These are phyloP conservation scores for Channa striata DNA, from an alignment of 2,797 vertebrate species.

Conservation along the genomic window DNA sequence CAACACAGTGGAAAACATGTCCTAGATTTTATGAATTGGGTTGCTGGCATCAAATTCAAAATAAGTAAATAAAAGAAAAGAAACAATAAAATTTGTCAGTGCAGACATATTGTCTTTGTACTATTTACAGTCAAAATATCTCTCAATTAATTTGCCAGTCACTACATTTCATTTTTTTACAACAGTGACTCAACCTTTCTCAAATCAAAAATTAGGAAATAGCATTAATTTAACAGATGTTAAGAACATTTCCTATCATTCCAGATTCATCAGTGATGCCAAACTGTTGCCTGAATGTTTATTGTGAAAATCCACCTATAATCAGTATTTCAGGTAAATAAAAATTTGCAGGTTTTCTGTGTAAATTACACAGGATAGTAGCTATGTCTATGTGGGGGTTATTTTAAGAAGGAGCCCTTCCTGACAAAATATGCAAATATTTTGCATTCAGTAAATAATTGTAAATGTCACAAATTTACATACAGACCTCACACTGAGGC, in stretches of 20 bases:
- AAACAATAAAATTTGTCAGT: too few species aligned
- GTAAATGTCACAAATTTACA: not conserved
- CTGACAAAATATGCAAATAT: not conserved
- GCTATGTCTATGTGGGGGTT: not conserved
- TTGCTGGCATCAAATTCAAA: too few species aligned
- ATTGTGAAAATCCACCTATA: not conserved
- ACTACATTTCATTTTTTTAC: too few species aligned
- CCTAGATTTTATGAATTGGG: too few species aligned
- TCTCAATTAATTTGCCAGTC: too few species aligned
- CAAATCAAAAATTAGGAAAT: too few species aligned
- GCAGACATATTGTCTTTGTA: too few species aligned
- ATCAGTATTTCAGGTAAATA: not conserved
- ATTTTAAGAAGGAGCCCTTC: not conserved
- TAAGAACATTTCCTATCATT: not conserved
- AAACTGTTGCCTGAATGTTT: not conserved
- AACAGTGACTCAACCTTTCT: too few species aligned
- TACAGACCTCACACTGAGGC: not conserved
- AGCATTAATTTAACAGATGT: not conserved
- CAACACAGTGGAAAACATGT: too few species aligned
- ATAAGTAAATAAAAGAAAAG: too few species aligned
- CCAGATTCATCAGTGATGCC: not conserved
- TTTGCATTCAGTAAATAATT: not conserved
- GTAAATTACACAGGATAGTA: not conserved
- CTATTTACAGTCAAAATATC: too few species aligned
- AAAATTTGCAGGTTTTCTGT: not conserved